Evolutionary conservation across 2,113 vertebrate genomes (phyloP), one percentile per base, ranked within the genome.

Genomic region (Xiphorhynchus elegans): DNA sequence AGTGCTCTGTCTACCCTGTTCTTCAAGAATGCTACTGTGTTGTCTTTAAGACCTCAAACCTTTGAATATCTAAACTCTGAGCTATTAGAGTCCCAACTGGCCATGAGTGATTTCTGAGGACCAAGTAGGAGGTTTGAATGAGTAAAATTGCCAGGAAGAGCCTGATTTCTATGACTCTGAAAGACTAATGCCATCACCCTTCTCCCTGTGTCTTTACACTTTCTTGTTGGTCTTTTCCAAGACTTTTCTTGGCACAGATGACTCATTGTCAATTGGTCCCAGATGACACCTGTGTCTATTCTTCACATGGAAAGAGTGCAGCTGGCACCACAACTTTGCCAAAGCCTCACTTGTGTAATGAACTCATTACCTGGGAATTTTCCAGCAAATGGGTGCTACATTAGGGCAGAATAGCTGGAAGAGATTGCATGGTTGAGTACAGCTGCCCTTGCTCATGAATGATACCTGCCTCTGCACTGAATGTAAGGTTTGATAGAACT

Each of bases 11-110:
- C 56, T 72, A 13, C 17, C 7, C 5, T n/a, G 7, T 83, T 88
- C 23, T 33, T 13, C 3, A 14, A 62, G 19, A 76, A 56, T 31
- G 13, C 31, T 80, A 16, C 0, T 0, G 1, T 42, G 10, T 39
- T 58, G 37, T 55, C 58, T 74, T 80, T 35, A 25, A 42, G n/a
- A 72, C n/a, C 26, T 20, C 5, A 82, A 82, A 19, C 10, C 6
- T 70, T 21, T 66, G 49, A 50, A 68, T 76, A 66, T 62, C 35
- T 17, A 33, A 31, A 67, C 42, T 64, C 17, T 31, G 55, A 93
- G 39, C 55, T 23, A 24, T 84, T 66, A 55, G 31, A 53, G 33
- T 86, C 13, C 37, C 59, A 77, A 8, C 25, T 37, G 37, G 39
- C 15, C 42, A 10, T 35, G 50, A 70, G 33, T 84, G 56, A 63